Conservation (phyloP, 2,888 invertebrate species). For the Eumacrocentrus americanus region DNA sequence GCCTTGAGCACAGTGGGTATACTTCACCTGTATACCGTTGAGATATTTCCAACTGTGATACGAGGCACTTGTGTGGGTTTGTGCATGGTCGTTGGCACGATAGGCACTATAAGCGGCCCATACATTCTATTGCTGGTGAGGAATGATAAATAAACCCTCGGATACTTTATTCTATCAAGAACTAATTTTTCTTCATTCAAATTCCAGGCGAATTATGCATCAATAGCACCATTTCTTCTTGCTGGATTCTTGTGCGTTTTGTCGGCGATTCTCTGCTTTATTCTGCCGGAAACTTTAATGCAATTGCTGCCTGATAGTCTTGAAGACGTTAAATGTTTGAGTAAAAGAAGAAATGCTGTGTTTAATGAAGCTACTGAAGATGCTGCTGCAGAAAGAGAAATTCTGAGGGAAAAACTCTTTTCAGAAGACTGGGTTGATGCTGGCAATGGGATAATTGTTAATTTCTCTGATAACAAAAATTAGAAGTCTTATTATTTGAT, state of each 20-base stretch:
- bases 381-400: constrained; percentile 41
- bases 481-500: constrained; percentile 20
- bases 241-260: constrained; percentile 46
- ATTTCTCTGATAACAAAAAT: constrained; percentile 50
- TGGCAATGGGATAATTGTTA: constrained; percentile 55
- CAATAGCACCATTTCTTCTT: constrained; percentile 40
- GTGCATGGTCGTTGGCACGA: constrained; percentile 62
- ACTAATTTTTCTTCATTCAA: constrained; percentile 7
- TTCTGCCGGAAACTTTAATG: constrained; percentile 48
- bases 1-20: constrained; percentile 62
- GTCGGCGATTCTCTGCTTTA: constrained; percentile 41
- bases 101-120: constrained; percentile 63
- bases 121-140: constrained; percentile 55
- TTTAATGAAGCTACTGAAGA: constrained; percentile 24
- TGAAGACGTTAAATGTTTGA: constrained; percentile 34
- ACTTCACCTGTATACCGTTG: constrained; percentile 57
- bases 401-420: constrained; percentile 52
- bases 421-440: constrained; percentile 56
- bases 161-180: background rate
- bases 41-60: constrained; percentile 59
- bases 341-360: constrained; percentile 31
- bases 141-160: constrained; percentile 15
- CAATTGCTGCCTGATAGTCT: constrained; percentile 47
- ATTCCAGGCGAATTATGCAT: constrained; percentile 41
- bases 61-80: constrained; percentile 60